Base-by-base conservation (phyloP, 2,888 invertebrate species). In the Lepidochrysops patricia region DNA sequence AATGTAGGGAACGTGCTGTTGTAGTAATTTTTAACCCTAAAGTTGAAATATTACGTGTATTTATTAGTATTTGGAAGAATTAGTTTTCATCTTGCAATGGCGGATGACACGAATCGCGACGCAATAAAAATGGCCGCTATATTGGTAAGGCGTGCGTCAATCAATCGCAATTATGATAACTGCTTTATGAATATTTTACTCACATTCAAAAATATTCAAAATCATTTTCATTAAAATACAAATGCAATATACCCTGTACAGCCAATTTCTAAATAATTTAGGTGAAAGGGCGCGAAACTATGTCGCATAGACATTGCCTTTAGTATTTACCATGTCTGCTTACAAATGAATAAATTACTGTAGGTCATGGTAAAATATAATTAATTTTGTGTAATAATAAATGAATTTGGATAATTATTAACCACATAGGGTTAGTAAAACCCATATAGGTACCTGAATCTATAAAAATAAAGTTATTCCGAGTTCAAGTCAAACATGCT, bases 101-200 rank as follows among this genome's bases (percentile, higher is more conserved):
- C 89, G 89, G 89, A 86, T 88, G 88, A 87, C 89, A 89, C 87
- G 87, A 89, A 84, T 82, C 87, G 80, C 84, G 84, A 86, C 87
- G 87, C 86, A 89, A 89, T 88, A 87, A 89, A 89, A 81, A 89
- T 89, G 89, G 89, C 88, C 88, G 88, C 85, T 85, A 70, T 79
- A 76, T 80, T 77, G 89, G 89, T 89, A 89, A 88, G 88, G 88
- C 88, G 86, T 83, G 87, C 86, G 86, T 85, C 85, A 84, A 80
- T 77, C 79, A 65, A 68, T 63, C 75, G 75, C 68, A 74, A 76
- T 72, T 75, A 72, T 72, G 75, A 72, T 72, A 26, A 52, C n/a
- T 29, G 9, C 15, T 54, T 29, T 19, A 29, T 19, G 29, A 54
- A 32, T 54, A 54, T 54, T 54, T 54, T 29, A 29, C 12, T 15